These are phyloP conservation scores for Hippocampus kuda DNA, from an alignment of 2,797 vertebrate species.

Conservation along the genomic window DNA sequence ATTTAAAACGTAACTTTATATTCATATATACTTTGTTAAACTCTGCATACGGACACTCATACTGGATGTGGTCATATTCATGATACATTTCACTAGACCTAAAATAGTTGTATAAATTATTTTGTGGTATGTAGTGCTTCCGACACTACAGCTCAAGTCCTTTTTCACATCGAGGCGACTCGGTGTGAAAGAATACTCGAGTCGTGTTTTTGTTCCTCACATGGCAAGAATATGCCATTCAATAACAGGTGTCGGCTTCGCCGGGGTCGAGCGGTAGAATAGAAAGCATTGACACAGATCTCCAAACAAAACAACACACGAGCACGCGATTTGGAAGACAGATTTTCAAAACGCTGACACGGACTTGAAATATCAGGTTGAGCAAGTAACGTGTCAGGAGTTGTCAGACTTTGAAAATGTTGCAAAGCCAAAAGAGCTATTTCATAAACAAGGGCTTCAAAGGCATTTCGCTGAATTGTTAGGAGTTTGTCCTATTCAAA, in stretches of 20 bases:
- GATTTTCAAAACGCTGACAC: slow-evolving; percentile 64
- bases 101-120: slow-evolving; percentile 67
- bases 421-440: no score
- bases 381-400: slow-evolving; percentile 36
- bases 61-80: slow-evolving; percentile 61
- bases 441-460: no score
- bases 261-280: slow-evolving; percentile 35
- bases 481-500: no score
- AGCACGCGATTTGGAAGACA: slow-evolving; percentile 72
- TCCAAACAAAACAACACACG: slow-evolving; percentile 39
- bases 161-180: slow-evolving; percentile 33
- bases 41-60: slow-evolving; percentile 67
- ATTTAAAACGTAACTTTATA: slow-evolving; percentile 63
- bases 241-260: slow-evolving; percentile 37
- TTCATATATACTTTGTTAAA: slow-evolving; percentile 57
- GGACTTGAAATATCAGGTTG: slow-evolving; percentile 51
- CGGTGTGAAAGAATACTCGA: slow-evolving; percentile 33
- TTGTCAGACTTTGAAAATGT: slow-evolving; percentile 1
- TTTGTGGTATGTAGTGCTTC: slow-evolving; percentile 61
- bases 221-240: slow-evolving; percentile 38
- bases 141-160: slow-evolving; percentile 59
- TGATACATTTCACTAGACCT: slow-evolving; percentile 66
- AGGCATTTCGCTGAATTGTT: no score
- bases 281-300: slow-evolving; percentile 60
- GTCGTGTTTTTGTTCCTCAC: slow-evolving; percentile 38